Conservation (phyloP, 2,888 invertebrate species). For the Acrocera orbiculus region DNA sequence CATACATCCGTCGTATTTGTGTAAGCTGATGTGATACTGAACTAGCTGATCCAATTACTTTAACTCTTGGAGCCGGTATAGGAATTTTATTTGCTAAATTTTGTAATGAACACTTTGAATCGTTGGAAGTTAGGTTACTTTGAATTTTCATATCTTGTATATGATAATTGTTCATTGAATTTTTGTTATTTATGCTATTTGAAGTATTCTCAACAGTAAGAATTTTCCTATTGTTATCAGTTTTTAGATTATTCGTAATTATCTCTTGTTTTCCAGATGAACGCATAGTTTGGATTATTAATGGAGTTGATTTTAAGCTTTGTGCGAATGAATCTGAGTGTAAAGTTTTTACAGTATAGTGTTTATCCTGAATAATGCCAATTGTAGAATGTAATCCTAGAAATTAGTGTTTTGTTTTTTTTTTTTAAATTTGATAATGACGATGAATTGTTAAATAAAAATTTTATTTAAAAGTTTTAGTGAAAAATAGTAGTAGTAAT, state of each 20-base stretch:
- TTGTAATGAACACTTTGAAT: background rate
- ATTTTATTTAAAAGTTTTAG: too few relatives aligned
- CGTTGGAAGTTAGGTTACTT: background rate
- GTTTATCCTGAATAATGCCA: too few relatives aligned
- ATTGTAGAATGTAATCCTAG: too few relatives aligned
- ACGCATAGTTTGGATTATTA: constrained; percentile 30
- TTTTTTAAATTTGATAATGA: too few relatives aligned
- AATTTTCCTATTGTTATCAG: too few relatives aligned
- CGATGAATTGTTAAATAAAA: too few relatives aligned
- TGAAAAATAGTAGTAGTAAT: too few relatives aligned
- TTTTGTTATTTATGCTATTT: too few relatives aligned
- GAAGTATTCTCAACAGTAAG: too few relatives aligned
- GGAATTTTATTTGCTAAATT: constrained; percentile 14
- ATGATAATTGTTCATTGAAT: background rate
- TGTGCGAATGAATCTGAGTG: constrained; percentile 16
- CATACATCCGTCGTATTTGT: constrained; percentile 25
- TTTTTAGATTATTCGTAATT: too few relatives aligned
- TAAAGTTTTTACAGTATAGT: too few relatives aligned
- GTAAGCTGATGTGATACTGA: constrained; percentile 27
- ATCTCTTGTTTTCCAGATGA: constrained; percentile 16
- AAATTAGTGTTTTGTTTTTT: too few relatives aligned
- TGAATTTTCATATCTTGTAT: background rate
- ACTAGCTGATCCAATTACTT: constrained; percentile 23
- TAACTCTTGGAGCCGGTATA: constrained; percentile 24
- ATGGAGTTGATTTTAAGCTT: constrained; percentile 29